A percentile compares a stretch with the other conserved stretches of the same genome.
These are phyloP conservation scores for Microtus montanus DNA, from an alignment of 2,113 vertebrate genomes.

Conservation along the genomic window DNA sequence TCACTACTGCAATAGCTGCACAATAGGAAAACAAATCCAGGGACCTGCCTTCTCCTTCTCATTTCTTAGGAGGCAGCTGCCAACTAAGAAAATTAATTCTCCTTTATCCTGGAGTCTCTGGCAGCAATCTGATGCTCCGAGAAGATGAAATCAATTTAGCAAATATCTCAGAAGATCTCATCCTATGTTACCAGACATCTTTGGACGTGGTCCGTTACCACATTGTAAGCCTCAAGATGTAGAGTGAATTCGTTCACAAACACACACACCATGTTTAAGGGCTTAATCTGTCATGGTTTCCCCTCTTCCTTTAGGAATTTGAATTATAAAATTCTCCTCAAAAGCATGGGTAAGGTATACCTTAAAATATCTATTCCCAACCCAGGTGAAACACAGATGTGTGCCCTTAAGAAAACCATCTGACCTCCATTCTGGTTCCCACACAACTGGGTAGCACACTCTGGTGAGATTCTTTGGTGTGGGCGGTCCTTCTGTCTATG, in stretches of 20 bases:
- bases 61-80: background rate
- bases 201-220: constrained; percentile 31
- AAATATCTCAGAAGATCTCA: constrained; percentile 65
- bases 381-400: constrained; percentile 1
- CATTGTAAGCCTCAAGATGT: constrained; percentile 59
- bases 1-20: background rate
- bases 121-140: constrained; percentile 47
- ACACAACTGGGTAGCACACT: background rate
- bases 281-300: constrained; percentile 55
- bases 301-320: constrained; percentile 57
- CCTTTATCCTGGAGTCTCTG: constrained; percentile 34
- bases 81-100: constrained; percentile 66
- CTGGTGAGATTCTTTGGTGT: background rate
- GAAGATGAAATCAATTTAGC: constrained; percentile 55
- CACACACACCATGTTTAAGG: constrained; percentile 42
- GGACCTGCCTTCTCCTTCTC: constrained; percentile 18
- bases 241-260: constrained; percentile 51
- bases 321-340: constrained; percentile 26
- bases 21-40: background rate
- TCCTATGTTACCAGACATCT: constrained; percentile 64
- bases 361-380: background rate
- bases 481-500: too few species aligned
- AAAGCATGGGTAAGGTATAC: background rate
- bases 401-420: background rate
- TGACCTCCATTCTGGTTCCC: background rate